Evolutionary conservation across 2,113 vertebrate species (phyloP).

Genomic region (Antennarius striatus): DNA sequence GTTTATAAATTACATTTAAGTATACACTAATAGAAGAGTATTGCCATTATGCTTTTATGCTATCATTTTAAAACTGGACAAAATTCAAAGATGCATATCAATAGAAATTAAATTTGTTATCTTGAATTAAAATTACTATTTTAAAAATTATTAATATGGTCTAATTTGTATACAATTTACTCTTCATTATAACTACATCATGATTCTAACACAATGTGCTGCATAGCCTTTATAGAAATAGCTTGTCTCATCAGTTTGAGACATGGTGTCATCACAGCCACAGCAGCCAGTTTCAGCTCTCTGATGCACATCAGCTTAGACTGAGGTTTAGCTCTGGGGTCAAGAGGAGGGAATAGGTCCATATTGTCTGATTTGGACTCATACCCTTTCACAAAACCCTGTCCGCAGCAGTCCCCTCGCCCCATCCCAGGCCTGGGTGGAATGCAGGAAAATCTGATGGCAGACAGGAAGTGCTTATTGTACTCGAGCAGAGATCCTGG

Average conservation of each 20-base stretch:
- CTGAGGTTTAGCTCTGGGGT: slow-evolving; percentile 15
- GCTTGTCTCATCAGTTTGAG: slow-evolving; percentile 23
- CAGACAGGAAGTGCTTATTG: slow-evolving; percentile 90
- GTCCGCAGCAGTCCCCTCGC: slow-evolving; percentile 45
- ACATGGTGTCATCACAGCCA: background rate
- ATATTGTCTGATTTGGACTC: slow-evolving; percentile 54
- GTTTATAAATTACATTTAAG: too few relatives aligned
- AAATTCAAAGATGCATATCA: too few relatives aligned
- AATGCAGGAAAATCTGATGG: slow-evolving; percentile 74
- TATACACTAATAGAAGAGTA: too few relatives aligned
- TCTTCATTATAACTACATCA: too few relatives aligned
- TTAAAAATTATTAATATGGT: too few relatives aligned
- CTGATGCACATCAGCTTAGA: slow-evolving; percentile 22
- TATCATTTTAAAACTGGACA: too few relatives aligned
- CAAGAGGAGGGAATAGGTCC: slow-evolving; percentile 35
- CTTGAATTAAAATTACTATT: too few relatives aligned
- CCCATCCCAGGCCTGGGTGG: slow-evolving; percentile 57
- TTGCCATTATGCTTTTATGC: too few relatives aligned
- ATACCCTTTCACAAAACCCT: slow-evolving; percentile 54
- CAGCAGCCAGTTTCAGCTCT: slow-evolving; percentile 23
- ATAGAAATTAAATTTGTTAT: too few relatives aligned
- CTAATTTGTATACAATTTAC: too few relatives aligned
- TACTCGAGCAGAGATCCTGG: slow-evolving; percentile 78
- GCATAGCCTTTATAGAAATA: slow-evolving; percentile 11
- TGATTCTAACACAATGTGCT: too few relatives aligned